Percentiles rank a stretch among this genome's conserved stretches.
phyloP scores from a whole-genome alignment of 2,888 invertebrate species.

The Pemphredon lugubris region DNA sequence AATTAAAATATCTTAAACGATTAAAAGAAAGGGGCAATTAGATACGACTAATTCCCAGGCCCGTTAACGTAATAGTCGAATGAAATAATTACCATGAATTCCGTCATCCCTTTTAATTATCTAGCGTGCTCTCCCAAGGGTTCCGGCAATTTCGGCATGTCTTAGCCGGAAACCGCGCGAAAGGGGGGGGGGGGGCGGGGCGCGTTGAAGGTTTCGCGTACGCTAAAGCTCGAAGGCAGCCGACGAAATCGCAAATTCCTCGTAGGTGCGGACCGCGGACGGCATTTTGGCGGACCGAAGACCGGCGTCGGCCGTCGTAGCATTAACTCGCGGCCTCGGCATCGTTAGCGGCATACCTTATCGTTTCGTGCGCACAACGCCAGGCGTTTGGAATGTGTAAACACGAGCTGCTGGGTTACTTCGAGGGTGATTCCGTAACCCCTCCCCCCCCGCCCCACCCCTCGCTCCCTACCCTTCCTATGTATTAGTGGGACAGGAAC shows the following conservation, averaged over 20 bases:
- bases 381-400: conserved; percentile 72
- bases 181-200: too few relatives aligned
- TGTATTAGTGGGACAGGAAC: conserved; percentile 36
- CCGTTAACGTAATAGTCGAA: too few relatives aligned
- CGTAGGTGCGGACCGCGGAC: conserved; percentile 69
- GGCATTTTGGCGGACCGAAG: conserved; percentile 60
- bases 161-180: conserved; percentile 34
- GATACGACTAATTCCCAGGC: too few relatives aligned
- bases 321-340: conserved; percentile 67
- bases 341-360: conserved; percentile 79
- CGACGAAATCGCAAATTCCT: conserved; percentile 76
- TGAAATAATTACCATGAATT: conserved; percentile 49
- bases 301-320: conserved; percentile 53
- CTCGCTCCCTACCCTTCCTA: conserved; percentile 10
- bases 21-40: too few relatives aligned
- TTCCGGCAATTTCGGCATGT: conserved; percentile 42
- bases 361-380: conserved; percentile 69
- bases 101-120: conserved; percentile 46
- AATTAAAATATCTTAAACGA: too few relatives aligned
- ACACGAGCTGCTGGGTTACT: conserved; percentile 59
- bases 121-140: conserved; percentile 27
- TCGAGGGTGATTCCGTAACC: conserved; percentile 45
- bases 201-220: conserved; percentile 46
- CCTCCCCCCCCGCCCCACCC: too few relatives aligned
- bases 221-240: conserved; percentile 9